Base-by-base conservation (phyloP, 2,888 invertebrate genomes). In the Drosophila borborema region DNA sequence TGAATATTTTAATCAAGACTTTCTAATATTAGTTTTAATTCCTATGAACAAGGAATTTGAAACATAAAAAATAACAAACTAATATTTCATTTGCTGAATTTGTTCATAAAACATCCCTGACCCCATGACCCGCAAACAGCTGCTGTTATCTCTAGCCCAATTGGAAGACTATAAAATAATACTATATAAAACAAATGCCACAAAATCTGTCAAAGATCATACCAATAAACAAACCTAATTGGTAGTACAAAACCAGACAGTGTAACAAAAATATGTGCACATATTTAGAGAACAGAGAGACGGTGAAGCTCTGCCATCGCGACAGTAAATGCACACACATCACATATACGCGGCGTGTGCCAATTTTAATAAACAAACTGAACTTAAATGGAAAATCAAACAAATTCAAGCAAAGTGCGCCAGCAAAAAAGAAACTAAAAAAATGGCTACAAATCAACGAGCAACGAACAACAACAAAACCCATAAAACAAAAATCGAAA, bases 291-390 rank as follows among this genome's bases (percentile, higher is more conserved):
- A n/a, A n/a, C 12, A 16, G 43, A 9, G 16, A n/a, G 36, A 23
- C 16, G n/a, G 38, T 20, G 43, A 53, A 20, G 38, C 23, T 18
- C 3, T 48, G 40, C 56, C 53, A 56, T 46, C 55, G 56, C 56
- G 55, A 70, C 64, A 61, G 80, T 80, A 86, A 84, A 80, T 77
- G 76, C 77, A 74, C 71, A 45, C 74, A 84, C 58, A 81, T 81
- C 77, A 80, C 89, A 73, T 89, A 89, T 85, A 89, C 89, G 89
- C 82, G 73, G 62, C 74, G 85, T 85, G 81, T 86, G 90, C 86
- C 90, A 86, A 89, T 89, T 82, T 90, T 77, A 79, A 79, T 86
- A 90, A 82, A 82, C 90, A 86, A 86, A 86, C 90, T 77, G 70
- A 76, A 72, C 86, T 86, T 86, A 81, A 86, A 89, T 86, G 88